phyloP scores from a whole-genome alignment of 2,888 invertebrate genomes.

The Rhingia rostrata region DNA sequence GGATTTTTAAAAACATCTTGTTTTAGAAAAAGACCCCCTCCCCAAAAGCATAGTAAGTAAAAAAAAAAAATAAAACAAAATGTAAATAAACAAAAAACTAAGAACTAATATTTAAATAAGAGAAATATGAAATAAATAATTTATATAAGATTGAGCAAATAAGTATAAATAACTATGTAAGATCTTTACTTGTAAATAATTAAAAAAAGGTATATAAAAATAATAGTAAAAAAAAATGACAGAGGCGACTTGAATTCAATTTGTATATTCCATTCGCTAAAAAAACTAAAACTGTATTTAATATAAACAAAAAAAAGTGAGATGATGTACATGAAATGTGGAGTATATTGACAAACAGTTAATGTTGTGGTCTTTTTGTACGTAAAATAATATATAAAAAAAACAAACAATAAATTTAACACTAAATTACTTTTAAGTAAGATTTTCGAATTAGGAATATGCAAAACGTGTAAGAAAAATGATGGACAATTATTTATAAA shows the following conservation, averaged over 20 bases:
- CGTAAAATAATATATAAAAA: constrained; percentile 52
- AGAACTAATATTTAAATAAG: constrained; percentile 52
- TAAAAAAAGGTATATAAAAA: constrained; percentile 55
- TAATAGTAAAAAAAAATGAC: constrained; percentile 60
- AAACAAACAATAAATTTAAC: constrained; percentile 50
- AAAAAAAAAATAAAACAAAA: constrained; percentile 26
- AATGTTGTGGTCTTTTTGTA: constrained; percentile 75
- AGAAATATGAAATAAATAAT: constrained; percentile 52
- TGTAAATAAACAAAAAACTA: constrained; percentile 60
- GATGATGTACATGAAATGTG: constrained; percentile 73
- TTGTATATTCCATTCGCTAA: constrained; percentile 48
- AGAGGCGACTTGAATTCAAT: constrained; percentile 63
- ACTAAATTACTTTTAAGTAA: constrained; percentile 63
- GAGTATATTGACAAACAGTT: constrained; percentile 72
- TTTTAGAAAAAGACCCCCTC: constrained; percentile 33
- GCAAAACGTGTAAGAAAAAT: constrained; percentile 40
- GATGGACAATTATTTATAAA: constrained; percentile 25
- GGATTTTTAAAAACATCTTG: constrained; percentile 3
- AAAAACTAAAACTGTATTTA: constrained; percentile 71
- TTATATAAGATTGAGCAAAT: constrained; percentile 69
- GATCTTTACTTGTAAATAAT: constrained; percentile 70
- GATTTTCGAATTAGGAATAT: constrained; percentile 66
- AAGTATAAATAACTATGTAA: constrained; percentile 60
- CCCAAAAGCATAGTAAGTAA: constrained; percentile 57
- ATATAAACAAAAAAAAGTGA: constrained; percentile 59